Conservation (phyloP, 2,113 vertebrate genomes). For the Actenoides lindsayi region DNA sequence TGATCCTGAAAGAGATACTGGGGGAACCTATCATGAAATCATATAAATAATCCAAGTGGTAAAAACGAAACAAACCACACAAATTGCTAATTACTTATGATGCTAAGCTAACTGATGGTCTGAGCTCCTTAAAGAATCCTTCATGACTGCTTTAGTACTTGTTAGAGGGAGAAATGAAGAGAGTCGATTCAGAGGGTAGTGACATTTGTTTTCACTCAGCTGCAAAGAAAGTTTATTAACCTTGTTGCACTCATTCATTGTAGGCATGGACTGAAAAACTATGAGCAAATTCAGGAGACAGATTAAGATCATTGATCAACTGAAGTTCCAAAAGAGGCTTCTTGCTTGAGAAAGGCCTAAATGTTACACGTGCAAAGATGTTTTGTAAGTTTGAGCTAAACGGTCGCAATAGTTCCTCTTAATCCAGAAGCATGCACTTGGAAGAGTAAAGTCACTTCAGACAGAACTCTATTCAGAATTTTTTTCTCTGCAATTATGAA, state of each 20-base stretch:
- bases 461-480: not conserved
- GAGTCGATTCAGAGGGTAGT: not conserved
- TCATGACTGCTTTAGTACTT: not conserved
- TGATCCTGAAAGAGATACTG: not conserved
- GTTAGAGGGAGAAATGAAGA: not conserved
- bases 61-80: not conserved
- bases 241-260: not conserved
- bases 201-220: not conserved
- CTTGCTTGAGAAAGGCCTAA: not conserved
- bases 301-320: not conserved
- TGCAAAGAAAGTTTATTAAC: not conserved
- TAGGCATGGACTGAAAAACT: not conserved
- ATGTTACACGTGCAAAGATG: accelerated
- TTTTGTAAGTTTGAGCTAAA: not conserved
- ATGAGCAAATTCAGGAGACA: not conserved
- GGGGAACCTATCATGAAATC: not conserved
- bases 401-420: not conserved
- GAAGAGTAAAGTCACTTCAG: not conserved
- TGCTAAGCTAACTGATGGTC: not conserved
- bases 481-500: not conserved
- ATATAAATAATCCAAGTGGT: not conserved
- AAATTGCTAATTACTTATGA: not conserved
- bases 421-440: not conserved
- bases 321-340: not conserved
- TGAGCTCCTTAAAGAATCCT: not conserved